A percentile compares a stretch with the other conserved stretches of the same genome.
phyloP scores from a whole-genome alignment of 2,113 vertebrate species.

The Raja brachyura region DNA sequence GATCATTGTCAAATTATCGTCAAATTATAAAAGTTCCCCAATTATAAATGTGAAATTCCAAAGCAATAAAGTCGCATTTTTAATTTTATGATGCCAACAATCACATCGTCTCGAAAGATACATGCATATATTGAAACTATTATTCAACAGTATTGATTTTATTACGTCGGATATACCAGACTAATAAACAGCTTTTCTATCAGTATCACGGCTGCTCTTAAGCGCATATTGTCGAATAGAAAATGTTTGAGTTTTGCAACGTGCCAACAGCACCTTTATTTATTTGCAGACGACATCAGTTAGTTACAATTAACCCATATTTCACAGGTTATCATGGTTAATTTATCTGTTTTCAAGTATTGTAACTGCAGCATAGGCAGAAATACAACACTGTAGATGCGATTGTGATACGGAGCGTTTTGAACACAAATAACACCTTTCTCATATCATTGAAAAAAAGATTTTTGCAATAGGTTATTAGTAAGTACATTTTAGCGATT shows the following conservation, averaged over 20 bases:
- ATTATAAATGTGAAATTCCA: background rate
- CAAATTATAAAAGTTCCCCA: background rate
- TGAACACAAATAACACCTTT: background rate
- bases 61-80: background rate
- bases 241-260: background rate
- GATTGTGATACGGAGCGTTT: background rate
- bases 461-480: background rate
- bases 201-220: too few relatives aligned
- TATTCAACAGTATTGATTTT: too few relatives aligned
- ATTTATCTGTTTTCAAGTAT: background rate
- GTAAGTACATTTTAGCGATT: background rate
- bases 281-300: background rate
- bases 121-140: too few relatives aligned
- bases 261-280: background rate
- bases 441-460: background rate
- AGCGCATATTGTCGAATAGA: too few relatives aligned
- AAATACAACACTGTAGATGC: background rate
- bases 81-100: background rate
- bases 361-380: background rate
- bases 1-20: background rate
- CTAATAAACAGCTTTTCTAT: too few relatives aligned
- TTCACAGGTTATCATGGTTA: background rate
- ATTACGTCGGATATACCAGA: too few relatives aligned
- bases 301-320: background rate
- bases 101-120: too few relatives aligned